These are phyloP conservation scores for Numenius phaeopus DNA, from an alignment of 2,797 vertebrate species.

Conservation along the genomic window DNA sequence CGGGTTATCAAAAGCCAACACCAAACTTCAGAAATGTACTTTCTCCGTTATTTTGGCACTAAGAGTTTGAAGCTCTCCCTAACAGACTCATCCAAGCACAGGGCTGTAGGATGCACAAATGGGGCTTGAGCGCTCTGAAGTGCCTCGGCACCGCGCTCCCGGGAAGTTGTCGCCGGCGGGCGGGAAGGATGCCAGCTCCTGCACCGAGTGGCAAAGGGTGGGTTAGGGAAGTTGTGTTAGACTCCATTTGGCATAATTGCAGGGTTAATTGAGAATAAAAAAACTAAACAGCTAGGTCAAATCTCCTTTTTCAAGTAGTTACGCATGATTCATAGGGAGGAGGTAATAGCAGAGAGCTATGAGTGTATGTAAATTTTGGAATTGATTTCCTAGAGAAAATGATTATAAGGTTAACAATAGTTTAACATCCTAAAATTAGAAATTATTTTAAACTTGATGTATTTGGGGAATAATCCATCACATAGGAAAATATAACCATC, in stretches of 20 bases:
- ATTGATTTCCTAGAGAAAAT: neutral
- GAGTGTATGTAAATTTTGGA: neutral
- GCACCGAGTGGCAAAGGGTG: neutral
- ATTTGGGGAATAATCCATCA: neutral
- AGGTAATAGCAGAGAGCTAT: neutral
- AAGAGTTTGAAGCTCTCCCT: accelerated
- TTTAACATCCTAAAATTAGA: neutral
- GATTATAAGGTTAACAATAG: neutral
- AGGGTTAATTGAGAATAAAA: slow-evolving; percentile 9
- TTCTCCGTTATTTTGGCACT: accelerated
- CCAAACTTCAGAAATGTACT: accelerated
- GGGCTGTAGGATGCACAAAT: accelerated
- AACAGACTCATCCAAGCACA: accelerated
- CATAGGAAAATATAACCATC: neutral
- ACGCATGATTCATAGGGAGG: neutral
- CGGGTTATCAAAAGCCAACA: neutral
- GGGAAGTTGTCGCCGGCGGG: neutral
- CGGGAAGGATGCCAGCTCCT: neutral
- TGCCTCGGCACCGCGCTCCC: neutral
- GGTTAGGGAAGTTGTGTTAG: neutral
- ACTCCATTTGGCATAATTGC: neutral
- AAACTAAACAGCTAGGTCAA: neutral
- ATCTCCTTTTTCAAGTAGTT: neutral
- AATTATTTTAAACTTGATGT: neutral
- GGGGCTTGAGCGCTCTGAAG: accelerated